These are phyloP conservation scores for Halcyon malimbica DNA, from an alignment of 2,113 vertebrate species.

Conservation along the genomic window DNA sequence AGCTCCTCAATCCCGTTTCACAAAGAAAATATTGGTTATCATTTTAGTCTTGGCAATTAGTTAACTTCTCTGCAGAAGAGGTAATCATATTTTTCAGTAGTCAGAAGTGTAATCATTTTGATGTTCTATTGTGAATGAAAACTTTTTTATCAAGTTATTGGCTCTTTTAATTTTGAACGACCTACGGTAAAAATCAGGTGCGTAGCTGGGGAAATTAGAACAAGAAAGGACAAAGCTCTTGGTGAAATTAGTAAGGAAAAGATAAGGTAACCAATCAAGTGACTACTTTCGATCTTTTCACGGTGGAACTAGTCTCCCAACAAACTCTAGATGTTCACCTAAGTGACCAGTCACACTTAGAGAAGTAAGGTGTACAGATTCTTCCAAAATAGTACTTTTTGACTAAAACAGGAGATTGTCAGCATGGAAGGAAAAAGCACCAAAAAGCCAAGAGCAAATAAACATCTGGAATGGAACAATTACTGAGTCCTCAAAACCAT, in stretches of 20 bases:
- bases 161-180: not conserved
- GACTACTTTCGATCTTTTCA: not conserved
- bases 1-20: constrained; percentile 67
- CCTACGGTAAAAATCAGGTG: not conserved
- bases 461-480: not conserved
- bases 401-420: not conserved
- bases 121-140: not conserved
- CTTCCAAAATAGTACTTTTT: not conserved
- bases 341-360: not conserved
- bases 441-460: not conserved
- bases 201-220: not conserved
- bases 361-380: not conserved
- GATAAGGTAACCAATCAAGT: not conserved
- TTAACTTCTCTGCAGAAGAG: not conserved
- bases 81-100: not conserved
- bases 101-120: rapidly evolving
- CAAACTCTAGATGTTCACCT: not conserved
- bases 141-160: rapidly evolving
- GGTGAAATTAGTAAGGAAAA: not conserved
- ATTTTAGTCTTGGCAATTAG: not conserved
- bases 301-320: not conserved
- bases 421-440: not conserved
- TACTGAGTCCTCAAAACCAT: not conserved
- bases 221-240: not conserved
- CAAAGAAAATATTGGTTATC: not conserved